These are phyloP conservation scores for Drosophila bocki DNA, from an alignment of 1,140 invertebrate species.

Conservation along the genomic window DNA sequence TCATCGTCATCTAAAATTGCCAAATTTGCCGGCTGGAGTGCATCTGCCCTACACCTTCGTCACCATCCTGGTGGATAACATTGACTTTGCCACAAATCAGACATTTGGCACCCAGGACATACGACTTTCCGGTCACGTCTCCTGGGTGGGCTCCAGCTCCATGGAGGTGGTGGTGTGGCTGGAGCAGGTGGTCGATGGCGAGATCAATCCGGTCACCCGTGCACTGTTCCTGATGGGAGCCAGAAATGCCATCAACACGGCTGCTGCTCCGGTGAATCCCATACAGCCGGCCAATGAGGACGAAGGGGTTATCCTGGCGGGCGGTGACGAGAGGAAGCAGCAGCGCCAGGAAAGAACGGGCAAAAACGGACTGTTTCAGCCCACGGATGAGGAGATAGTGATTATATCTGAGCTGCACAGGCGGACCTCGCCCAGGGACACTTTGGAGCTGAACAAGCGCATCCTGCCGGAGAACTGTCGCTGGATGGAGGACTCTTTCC, in stretches of 20 bases:
- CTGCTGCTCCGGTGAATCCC: conserved; percentile 88
- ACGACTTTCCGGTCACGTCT: conserved; percentile 90
- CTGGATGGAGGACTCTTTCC: conserved; percentile 88
- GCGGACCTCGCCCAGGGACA: conserved; percentile 86
- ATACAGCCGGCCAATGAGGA: conserved; percentile 87
- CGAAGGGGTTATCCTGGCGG: conserved; percentile 87
- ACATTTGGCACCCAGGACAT: conserved; percentile 88
- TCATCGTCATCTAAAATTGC: conserved; percentile 89
- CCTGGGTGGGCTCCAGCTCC: conserved; percentile 91
- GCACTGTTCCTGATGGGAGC: conserved; percentile 91
- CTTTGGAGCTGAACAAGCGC: conserved; percentile 85
- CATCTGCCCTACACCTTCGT: conserved; percentile 90
- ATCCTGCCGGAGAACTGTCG: conserved; percentile 86
- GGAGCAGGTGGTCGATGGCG: conserved; percentile 88
- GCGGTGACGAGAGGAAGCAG: conserved; percentile 87
- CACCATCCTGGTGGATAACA: conserved; percentile 91
- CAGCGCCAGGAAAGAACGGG: conserved; percentile 79
- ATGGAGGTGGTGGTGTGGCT: conserved; percentile 90
- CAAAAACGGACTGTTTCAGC: not conserved
- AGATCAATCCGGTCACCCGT: conserved; percentile 87
- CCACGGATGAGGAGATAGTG: not conserved
- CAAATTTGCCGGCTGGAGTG: conserved; percentile 85
- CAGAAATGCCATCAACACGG: conserved; percentile 88
- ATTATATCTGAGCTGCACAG: conserved; percentile 86
- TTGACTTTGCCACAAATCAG: conserved; percentile 87